phyloP scores from a whole-genome alignment of 1,140 invertebrate species.

The Magallana ariakensis region DNA sequence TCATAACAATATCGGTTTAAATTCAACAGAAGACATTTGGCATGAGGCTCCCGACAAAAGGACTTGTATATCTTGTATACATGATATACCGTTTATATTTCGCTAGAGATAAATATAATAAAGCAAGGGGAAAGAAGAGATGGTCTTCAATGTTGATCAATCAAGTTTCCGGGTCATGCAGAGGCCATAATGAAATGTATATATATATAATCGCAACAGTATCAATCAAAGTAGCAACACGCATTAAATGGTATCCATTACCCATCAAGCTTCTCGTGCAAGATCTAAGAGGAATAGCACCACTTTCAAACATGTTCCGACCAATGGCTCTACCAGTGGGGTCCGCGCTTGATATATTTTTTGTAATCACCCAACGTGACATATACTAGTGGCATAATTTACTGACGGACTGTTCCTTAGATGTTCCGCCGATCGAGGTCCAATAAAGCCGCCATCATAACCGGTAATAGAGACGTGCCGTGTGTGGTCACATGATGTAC shows the following conservation, averaged over 20 bases:
- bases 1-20: not conserved
- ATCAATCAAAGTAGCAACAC: conserved; percentile 11
- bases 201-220: conserved; percentile 8
- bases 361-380: conserved; percentile 21
- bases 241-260: not conserved
- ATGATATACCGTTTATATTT: not conserved
- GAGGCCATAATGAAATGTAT: conserved; percentile 25
- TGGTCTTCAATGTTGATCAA: not conserved
- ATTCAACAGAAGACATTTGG: not conserved
- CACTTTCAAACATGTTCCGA: not conserved
- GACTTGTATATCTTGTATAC: no score
- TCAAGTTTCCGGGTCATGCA: conserved; percentile 15
- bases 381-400: conserved; percentile 26
- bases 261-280: conserved; percentile 4
- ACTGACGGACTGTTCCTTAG: conserved; percentile 13
- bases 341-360: conserved; percentile 9
- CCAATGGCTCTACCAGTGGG: not conserved
- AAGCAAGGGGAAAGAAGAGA: not conserved
- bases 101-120: not conserved
- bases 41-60: no score
- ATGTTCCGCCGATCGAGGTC: conserved; percentile 13
- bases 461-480: not conserved
- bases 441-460: conserved; percentile 29
- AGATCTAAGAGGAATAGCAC: not conserved
- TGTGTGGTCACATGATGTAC: conserved; percentile 36